Evolutionary conservation across 2,113 vertebrate genomes (phyloP).

Genomic region (Eclectus roratus): DNA sequence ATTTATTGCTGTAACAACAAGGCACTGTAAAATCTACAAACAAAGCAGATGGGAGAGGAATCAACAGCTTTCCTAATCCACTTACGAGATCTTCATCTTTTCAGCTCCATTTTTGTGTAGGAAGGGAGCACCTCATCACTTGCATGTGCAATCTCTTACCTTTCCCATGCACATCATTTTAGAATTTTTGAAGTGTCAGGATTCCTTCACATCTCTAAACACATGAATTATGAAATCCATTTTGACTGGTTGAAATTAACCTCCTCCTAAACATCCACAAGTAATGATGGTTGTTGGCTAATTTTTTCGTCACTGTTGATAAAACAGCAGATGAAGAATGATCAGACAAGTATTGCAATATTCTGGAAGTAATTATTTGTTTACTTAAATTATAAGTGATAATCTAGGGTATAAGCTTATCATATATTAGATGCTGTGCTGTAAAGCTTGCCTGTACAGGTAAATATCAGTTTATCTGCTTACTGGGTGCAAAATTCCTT

Average conservation of each 20-base stretch:
- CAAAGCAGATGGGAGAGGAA: slow-evolving; percentile 21
- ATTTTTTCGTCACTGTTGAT: neutral
- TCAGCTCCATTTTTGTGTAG: neutral
- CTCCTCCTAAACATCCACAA: neutral
- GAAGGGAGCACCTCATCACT: neutral
- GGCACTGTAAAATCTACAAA: slow-evolving; percentile 16
- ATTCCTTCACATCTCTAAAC: neutral
- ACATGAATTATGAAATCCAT: neutral
- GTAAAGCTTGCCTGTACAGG: neutral
- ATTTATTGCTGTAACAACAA: slow-evolving; percentile 31
- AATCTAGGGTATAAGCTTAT: neutral
- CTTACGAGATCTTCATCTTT: neutral
- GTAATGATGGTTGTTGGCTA: neutral
- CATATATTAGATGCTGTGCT: neutral
- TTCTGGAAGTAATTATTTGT: neutral
- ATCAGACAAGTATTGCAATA: neutral
- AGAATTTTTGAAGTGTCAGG: neutral
- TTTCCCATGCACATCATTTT: neutral
- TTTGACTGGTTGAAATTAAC: slow-evolving; percentile 1
- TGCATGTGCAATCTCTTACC: neutral
- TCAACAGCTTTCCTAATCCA: neutral
- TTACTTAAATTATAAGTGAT: neutral
- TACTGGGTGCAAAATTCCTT: neutral
- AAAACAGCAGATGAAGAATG: neutral
- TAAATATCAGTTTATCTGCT: neutral